Percentiles rank a stretch among this genome's conserved stretches.
These are phyloP conservation scores for Mastomys coucha DNA, from an alignment of 2,113 vertebrate species.

Conservation along the genomic window DNA sequence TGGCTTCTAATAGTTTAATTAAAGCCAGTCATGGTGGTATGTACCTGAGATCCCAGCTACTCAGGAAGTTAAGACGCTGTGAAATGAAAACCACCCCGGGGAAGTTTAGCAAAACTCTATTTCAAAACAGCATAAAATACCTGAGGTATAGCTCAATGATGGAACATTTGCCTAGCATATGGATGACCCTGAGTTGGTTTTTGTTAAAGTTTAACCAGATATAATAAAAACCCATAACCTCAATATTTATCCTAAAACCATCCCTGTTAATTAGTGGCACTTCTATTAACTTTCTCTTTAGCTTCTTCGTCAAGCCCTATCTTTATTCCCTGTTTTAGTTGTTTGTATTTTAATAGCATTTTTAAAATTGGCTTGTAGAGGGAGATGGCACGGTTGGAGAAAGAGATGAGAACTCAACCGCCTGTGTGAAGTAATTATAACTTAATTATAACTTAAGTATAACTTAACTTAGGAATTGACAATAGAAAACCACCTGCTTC, in stretches of 20 bases:
- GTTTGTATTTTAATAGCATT: constrained; percentile 23
- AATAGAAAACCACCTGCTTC: background rate
- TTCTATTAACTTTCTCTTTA: constrained; percentile 54
- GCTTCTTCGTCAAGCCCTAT: constrained; percentile 35
- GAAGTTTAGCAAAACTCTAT: background rate
- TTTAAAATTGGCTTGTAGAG: background rate
- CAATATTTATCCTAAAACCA: constrained; percentile 8
- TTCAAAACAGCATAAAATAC: background rate
- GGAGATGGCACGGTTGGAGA: background rate
- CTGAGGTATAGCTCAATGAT: background rate
- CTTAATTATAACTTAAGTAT: background rate
- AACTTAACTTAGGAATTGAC: constrained; percentile 10
- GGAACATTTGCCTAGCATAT: background rate
- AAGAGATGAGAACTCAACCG: background rate
- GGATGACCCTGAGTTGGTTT: background rate
- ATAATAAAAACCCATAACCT: constrained; percentile 35
- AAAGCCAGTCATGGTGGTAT: background rate
- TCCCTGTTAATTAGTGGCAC: background rate
- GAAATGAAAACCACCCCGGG: background rate
- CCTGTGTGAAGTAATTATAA: background rate
- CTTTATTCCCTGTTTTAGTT: background rate
- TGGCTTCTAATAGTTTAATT: background rate
- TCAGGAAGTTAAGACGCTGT: background rate
- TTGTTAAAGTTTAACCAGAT: constrained; percentile 24
- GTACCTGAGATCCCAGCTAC: background rate